Conservation (phyloP, 1,140 invertebrate genomes). For the Brachystomella parvula region DNA sequence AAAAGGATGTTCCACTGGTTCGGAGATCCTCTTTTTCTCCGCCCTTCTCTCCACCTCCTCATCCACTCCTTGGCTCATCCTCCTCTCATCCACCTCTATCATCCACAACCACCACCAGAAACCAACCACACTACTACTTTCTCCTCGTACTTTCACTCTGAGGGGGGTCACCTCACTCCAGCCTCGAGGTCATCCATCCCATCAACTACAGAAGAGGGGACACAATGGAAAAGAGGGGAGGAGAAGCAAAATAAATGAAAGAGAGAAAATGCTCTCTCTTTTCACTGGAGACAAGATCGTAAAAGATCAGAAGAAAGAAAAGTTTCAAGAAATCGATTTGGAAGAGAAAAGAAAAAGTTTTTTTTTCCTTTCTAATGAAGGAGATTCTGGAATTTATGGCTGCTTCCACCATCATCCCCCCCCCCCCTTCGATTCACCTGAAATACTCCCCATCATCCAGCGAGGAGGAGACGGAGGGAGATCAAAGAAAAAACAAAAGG, state of each 20-base stretch:
- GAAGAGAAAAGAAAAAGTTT: slow-evolving; percentile 6
- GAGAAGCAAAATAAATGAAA: neutral
- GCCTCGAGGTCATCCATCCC: too few relatives aligned
- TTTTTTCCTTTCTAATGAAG: slow-evolving; percentile 17
- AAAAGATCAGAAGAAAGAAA: neutral
- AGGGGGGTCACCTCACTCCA: neutral
- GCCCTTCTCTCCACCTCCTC: slow-evolving; percentile 26
- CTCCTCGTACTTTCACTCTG: neutral
- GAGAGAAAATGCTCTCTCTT: too few relatives aligned
- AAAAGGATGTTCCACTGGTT: slow-evolving; percentile 25
- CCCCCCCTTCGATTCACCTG: slow-evolving; percentile 12
- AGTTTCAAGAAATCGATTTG: neutral
- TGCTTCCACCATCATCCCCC: too few relatives aligned
- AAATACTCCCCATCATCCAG: neutral
- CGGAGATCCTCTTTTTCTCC: slow-evolving; percentile 7
- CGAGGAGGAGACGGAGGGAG: too few relatives aligned
- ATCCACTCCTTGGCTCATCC: slow-evolving; percentile 19
- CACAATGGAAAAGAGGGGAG: too few relatives aligned
- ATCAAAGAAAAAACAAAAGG: too few relatives aligned
- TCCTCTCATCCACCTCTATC: neutral
- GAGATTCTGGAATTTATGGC: slow-evolving; percentile 23
- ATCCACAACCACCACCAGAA: neutral
- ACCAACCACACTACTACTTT: neutral
- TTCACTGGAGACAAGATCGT: slow-evolving; percentile 6
- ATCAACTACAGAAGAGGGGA: too few relatives aligned